These are phyloP conservation scores for Malacoctenus gilli DNA, from an alignment of 2,797 vertebrate species.

Conservation along the genomic window DNA sequence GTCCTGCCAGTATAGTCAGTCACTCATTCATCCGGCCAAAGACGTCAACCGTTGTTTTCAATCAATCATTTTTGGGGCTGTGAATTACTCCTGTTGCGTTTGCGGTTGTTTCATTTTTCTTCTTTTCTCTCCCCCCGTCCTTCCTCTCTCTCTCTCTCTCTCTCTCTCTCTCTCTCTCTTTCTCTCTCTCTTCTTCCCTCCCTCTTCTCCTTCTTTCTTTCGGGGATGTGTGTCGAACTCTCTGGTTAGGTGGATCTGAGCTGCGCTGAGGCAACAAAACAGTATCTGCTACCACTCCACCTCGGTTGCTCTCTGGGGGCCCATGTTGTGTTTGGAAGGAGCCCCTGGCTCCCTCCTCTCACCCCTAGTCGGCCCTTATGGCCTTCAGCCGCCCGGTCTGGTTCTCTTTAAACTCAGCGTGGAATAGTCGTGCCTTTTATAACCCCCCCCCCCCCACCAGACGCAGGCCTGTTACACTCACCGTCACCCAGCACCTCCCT, in stretches of 20 bases:
- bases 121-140: conserved; percentile 6
- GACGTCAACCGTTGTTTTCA: conserved; percentile 54
- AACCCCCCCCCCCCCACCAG: conserved; percentile 7
- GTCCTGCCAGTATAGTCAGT: conserved; percentile 42
- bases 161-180: conserved; percentile 11
- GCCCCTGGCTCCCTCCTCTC: conserved; percentile 35
- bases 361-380: conserved; percentile 56
- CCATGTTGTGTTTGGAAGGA: conserved; percentile 60
- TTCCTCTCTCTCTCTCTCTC: conserved; percentile 12
- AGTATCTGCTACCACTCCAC: conserved; percentile 54
- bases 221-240: too few species aligned
- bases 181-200: conserved; percentile 5
- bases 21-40: conserved; percentile 39
- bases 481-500: too few species aligned
- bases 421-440: conserved; percentile 50
- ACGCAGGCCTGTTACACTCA: too few species aligned
- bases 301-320: conserved; percentile 35
- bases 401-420: conserved; percentile 61
- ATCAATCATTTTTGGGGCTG: conserved; percentile 41
- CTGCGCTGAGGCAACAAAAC: conserved; percentile 34
- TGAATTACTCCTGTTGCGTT: conserved; percentile 32
- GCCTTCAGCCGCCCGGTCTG: conserved; percentile 63
- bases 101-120: conserved; percentile 10
- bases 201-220: conserved; percentile 12
- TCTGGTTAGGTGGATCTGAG: conserved; percentile 20